Base-by-base conservation (phyloP, 2,113 vertebrate genomes). In the Isichthys henryi region DNA sequence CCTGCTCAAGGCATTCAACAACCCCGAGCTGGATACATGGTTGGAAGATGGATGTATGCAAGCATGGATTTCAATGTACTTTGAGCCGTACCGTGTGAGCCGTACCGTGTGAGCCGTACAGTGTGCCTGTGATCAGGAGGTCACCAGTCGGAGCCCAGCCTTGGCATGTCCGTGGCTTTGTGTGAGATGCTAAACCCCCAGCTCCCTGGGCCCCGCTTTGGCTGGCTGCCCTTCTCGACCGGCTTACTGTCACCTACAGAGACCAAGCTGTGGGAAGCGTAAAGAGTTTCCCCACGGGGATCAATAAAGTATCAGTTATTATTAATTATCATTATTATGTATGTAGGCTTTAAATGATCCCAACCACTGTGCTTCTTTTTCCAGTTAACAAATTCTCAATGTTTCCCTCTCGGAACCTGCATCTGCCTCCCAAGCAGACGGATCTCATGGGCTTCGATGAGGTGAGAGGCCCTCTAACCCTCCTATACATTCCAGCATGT, bases 381-480 rank as follows among this genome's bases (percentile, higher is more conserved):
- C 49, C 94, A 99, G 98, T 98, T 89, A 96, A 98, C 0, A 97
- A 98, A 0, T 97, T 97, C 0, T 96, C 96, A 2, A 98, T 99
- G 97, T 84, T 92, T 58, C 93, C 95, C 21, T 99, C 98, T 2
- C 95, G 91, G 35, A 95, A 96, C n/a, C 93, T 98, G 90, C 96
- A 96, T 35, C 89, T 95, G 90, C 95, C 95, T 23, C 96, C 96
- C 1, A 98, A 95, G 92, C 95, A 94, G 0, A 96, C 96, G 58
- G 97, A 97, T 52, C 97, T 97, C 91, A 96, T 99, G 95, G 97
- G 97, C 21, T 99, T 99, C 92, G 96, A 98, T 93, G 98, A 99
- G 95, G 98, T 98, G 91, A 93, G 86, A 90, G 3, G 31, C 27
- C 21, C 74, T 0, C 46, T 13, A 50, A 10, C 7, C 45, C 19